Evolutionary conservation across 2,888 invertebrate species (phyloP), one percentile per base, ranked within the genome.

Genomic region (Scaptomyza cyrtandrae): DNA sequence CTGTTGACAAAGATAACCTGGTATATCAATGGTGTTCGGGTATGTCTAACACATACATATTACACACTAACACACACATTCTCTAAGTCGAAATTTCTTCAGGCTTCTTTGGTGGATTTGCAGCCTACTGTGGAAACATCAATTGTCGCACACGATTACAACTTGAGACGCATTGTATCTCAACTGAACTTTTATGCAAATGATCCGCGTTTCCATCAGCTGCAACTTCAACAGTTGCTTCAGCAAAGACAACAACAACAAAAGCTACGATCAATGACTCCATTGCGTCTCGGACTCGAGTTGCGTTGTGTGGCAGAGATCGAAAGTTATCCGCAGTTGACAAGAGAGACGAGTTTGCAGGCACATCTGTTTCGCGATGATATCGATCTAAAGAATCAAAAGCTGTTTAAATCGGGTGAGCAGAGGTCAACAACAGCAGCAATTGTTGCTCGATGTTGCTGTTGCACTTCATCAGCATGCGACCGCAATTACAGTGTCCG

Each of bases 231-330:
- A 55, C 70, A 73, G 65, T 41, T 68, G 19, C 44, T 62, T 11
- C 71, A 68, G 6, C 68, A 71, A 41, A 75, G 59, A 31, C 59
- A 61, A 10, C 61, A 52, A 6, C 56, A 44, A 14, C 53, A 61
- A 24, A 61, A 61, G 29, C 52, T 33, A 4, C 64, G 74, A 2
- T 29, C 63, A n/a, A 43, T 59, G 4, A 52, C 67, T 1, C 85
- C 83, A 9, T 62, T 66, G 6, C 77, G 85, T 0, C 64, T 86
- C 3, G 78, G 76, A 6, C 75, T 92, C 7, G 80, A 88, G 39
- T 66, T 91, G 46, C 90, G 90, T 45, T 91, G 91, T 57, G 81
- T 91, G 54, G 91, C 91, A 4, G 91, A 92, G 65, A 90, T 91
- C 55, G 89, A 89, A 48, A 80, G 87, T 7, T 89, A 91, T 67